Evolutionary conservation across 2,113 vertebrate species (phyloP), one percentile per base, ranked within the genome.

Genomic region (Cyprinodon brontotheroides): DNA sequence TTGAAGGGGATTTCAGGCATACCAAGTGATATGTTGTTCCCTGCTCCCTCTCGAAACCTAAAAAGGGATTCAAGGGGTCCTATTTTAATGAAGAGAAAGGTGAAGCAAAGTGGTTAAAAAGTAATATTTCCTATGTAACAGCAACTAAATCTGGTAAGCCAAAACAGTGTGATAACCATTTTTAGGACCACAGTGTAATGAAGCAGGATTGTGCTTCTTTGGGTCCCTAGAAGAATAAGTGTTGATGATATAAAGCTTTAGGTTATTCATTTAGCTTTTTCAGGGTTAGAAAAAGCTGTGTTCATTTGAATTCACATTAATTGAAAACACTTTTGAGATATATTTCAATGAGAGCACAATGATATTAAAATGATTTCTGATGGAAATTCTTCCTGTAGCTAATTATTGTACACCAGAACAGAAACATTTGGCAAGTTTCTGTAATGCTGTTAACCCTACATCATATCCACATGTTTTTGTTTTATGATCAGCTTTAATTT

Each of bases 31-130:
- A 81, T 88, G 90, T 88, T 88, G 90, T 90, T 89, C 87, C 83
- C 80, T 75, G 73, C 86, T 74, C 77, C 78, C 86, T 86, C 82
- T 82, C 74, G 65, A 79, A 74, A 72, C 78, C 71, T 70, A 57
- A 40, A 68, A 72, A 45, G 17, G 82, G 83, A 89, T 81, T 91
- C 84, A 85, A 89, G 83, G 69, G 73, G 73, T 78, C 75, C 91
- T 90, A 90, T 82, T 86, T 86, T 92, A 91, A 93, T 90, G 86
- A 89, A 92, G 88, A 88, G 84, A 79, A 75, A 67, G 78, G 78
- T 69, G 70, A 79, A 68, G 80, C 80, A 83, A 91, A 81, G 85
- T 90, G 86, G 86, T 77, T 43, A 79, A 41, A 57, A 57, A 72
- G 74, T 89, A 84, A 92, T 87, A 88, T 83, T 29, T 74, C 90